Base-by-base conservation (phyloP, 2,888 invertebrate species). In the Apamea epomidion region DNA sequence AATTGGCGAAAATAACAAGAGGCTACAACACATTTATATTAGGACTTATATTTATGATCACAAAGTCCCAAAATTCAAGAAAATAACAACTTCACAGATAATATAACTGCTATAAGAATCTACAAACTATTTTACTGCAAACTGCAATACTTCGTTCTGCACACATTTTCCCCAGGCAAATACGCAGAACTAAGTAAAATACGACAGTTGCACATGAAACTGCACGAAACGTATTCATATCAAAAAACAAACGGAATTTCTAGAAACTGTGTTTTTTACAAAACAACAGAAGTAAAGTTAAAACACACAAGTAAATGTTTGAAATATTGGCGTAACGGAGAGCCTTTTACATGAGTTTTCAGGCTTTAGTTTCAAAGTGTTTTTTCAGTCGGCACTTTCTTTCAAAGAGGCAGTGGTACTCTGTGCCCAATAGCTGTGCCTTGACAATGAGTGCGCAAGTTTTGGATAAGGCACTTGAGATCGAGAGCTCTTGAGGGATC, bases 381-480 rank as follows among this genome's bases (percentile, higher is more conserved):
- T 90, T 92, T 89, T 89, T 90, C 90, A 90, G 91, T 90, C 88
- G 83, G 89, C 91, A 91, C 89, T 93, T 93, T 92, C 89, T 89
- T 92, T 93, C 91, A 93, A 93, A 94, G 82, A 65, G 90, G 85
- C 88, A 86, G 84, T 85, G 87, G 90, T 90, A 83, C 84, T 84
- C 69, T 73, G 84, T 89, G 89, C 85, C 91, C 91, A 92, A 92
- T 91, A 90, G 90, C 90, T 81, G 84, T 81, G 85, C 76, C 83
- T 81, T 88, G 80, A 75, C 48, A 71, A 83, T 77, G 45, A 69
- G 65, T 70, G 48, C 0, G 1, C 16, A 79, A 72, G 64, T 69
- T 69, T 71, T 77, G 77, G 86, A 89, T 70, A 69, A n/a, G 89
- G 76, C 60, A 81, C 60, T 80, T 85, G 12, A 21, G 6, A 45